phyloP scores from a whole-genome alignment of 2,797 vertebrate genomes.

The Triplophysa yarkandensis region DNA sequence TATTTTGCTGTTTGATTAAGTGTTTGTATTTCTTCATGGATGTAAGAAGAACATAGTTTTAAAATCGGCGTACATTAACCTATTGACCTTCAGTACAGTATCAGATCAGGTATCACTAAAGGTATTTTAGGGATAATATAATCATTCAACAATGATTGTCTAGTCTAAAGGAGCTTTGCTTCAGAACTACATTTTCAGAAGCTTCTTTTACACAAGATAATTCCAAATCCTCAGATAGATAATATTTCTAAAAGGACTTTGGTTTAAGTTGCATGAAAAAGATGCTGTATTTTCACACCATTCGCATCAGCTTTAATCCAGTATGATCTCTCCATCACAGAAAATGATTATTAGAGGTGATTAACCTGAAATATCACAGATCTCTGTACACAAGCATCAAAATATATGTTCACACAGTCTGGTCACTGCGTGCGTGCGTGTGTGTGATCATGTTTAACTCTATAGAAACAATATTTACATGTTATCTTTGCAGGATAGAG shows the following conservation, averaged over 20 bases:
- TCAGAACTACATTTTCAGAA: neutral
- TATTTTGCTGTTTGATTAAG: neutral
- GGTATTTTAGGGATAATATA: neutral
- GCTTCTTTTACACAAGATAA: neutral
- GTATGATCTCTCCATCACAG: too few species aligned
- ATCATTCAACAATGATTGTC: neutral
- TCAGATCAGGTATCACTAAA: neutral
- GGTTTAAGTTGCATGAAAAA: neutral
- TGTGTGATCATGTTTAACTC: neutral
- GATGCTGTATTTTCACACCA: too few species aligned
- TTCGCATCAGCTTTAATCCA: too few species aligned
- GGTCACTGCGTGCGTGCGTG: neutral
- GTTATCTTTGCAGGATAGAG: constrained; percentile 92
- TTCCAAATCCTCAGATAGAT: neutral
- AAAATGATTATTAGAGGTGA: too few species aligned
- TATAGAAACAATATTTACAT: constrained; percentile 17
- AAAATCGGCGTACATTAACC: neutral
- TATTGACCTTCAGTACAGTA: neutral
- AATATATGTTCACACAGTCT: too few species aligned
- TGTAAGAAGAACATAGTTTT: neutral
- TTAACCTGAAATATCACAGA: too few species aligned
- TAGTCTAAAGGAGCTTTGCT: neutral
- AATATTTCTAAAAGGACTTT: neutral
- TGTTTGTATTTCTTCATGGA: neutral
- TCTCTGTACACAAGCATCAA: too few species aligned